These are phyloP conservation scores for Hippolais icterina DNA, from an alignment of 2,113 vertebrate genomes.

Conservation along the genomic window DNA sequence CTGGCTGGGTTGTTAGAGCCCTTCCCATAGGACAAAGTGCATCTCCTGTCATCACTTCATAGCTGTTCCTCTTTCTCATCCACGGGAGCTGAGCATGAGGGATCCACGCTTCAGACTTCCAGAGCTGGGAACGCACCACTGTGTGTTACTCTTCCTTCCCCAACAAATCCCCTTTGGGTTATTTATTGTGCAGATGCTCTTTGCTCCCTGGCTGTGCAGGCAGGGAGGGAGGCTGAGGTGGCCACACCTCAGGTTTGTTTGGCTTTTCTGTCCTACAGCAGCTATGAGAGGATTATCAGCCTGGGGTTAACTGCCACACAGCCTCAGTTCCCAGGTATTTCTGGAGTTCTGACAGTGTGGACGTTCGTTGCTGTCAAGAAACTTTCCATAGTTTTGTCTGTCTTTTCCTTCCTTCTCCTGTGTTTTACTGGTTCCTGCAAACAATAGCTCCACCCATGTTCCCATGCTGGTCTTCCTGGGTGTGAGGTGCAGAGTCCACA, in stretches of 20 bases:
- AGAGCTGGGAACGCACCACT: background rate
- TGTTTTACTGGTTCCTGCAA: background rate
- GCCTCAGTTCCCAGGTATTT: background rate
- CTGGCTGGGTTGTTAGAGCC: background rate
- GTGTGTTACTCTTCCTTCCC: background rate
- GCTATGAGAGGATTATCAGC: background rate
- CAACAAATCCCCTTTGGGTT: accelerated
- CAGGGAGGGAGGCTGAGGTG: background rate
- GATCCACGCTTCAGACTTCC: accelerated
- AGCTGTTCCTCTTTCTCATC: background rate
- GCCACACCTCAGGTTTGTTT: background rate
- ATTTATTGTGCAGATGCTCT: background rate
- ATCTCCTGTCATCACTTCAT: background rate
- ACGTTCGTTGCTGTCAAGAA: background rate
- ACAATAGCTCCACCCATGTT: background rate
- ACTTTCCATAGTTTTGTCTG: background rate
- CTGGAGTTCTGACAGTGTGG: background rate
- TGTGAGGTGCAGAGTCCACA: background rate
- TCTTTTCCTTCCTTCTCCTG: background rate
- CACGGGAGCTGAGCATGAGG: accelerated
- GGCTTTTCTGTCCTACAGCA: background rate
- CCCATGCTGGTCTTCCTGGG: background rate
- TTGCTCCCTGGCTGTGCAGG: background rate
- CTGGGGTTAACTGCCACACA: background rate
- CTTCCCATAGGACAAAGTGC: background rate